phyloP scores from a whole-genome alignment of 2,113 vertebrate genomes.

The Esox niger region DNA sequence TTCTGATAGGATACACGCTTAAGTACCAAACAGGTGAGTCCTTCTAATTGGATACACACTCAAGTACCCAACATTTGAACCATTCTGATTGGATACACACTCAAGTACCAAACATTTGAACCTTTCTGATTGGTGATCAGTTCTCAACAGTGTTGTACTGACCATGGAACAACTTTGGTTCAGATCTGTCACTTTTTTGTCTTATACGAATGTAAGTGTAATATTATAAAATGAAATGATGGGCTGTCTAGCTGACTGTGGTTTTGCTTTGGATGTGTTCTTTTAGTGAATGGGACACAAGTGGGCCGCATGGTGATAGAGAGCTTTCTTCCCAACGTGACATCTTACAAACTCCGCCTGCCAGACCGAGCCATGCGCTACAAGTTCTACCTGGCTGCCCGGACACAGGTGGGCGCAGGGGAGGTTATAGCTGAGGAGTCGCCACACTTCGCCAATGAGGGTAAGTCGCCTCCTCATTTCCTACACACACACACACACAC shows the following conservation, averaged over 20 bases:
- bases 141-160: no score
- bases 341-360: slow-evolving; percentile 77
- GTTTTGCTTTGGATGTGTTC: no score
- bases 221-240: no score
- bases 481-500: background rate
- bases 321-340: slow-evolving; percentile 83
- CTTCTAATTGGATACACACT: slow-evolving; percentile 72
- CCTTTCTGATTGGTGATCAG: background rate
- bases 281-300: slow-evolving; percentile 86
- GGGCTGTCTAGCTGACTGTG: background rate
- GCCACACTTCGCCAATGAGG: slow-evolving; percentile 84
- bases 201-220: no score
- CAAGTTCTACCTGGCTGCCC: slow-evolving; percentile 83
- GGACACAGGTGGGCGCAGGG: slow-evolving; percentile 87
- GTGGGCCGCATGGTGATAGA: slow-evolving; percentile 68
- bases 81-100: background rate
- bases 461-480: slow-evolving; percentile 64
- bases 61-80: slow-evolving; percentile 81
- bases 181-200: no score
- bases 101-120: background rate
- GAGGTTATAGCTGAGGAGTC: slow-evolving; percentile 78
- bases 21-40: slow-evolving; percentile 83
- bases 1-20: slow-evolving; percentile 87
- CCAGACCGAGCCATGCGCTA: slow-evolving; percentile 83
- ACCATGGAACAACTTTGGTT: no score